Evolutionary conservation across 2,113 vertebrate genomes (phyloP).

Genomic region (Tursiops truncatus): DNA sequence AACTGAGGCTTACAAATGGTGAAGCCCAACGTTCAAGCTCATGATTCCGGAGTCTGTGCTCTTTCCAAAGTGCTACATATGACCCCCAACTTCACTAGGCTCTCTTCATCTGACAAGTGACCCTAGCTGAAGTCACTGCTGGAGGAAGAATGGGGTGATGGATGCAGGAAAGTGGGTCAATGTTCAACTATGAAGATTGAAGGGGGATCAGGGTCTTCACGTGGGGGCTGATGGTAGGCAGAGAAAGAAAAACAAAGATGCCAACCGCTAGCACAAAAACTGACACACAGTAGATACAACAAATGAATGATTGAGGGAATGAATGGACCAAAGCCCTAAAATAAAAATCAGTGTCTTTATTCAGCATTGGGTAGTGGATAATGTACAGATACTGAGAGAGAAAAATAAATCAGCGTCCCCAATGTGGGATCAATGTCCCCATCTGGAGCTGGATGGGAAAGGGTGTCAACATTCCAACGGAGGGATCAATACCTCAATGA

Average conservation of each 20-base stretch:
- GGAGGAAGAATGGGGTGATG: background rate
- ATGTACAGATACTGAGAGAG: background rate
- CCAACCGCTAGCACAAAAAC: background rate
- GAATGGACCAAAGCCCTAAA: background rate
- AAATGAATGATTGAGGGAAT: background rate
- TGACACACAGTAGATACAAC: background rate
- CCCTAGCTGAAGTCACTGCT: background rate
- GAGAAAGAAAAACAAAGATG: background rate
- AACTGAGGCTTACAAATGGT: background rate
- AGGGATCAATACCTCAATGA: constrained; percentile 57
- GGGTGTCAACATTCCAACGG: constrained; percentile 32
- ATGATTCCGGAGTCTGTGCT: background rate
- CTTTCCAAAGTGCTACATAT: background rate
- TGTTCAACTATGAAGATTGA: background rate
- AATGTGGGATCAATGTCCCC: constrained; percentile 42
- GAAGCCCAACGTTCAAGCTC: background rate
- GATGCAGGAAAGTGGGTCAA: background rate
- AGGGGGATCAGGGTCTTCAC: background rate
- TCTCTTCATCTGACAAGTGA: background rate
- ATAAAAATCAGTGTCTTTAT: constrained; percentile 25
- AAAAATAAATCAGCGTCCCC: constrained; percentile 43
- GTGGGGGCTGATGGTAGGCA: background rate
- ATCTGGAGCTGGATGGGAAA: constrained; percentile 40
- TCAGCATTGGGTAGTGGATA: background rate
- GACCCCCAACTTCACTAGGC: background rate